Base-by-base conservation (phyloP, 2,888 invertebrate species). In the Sepiola atlantica region DNA sequence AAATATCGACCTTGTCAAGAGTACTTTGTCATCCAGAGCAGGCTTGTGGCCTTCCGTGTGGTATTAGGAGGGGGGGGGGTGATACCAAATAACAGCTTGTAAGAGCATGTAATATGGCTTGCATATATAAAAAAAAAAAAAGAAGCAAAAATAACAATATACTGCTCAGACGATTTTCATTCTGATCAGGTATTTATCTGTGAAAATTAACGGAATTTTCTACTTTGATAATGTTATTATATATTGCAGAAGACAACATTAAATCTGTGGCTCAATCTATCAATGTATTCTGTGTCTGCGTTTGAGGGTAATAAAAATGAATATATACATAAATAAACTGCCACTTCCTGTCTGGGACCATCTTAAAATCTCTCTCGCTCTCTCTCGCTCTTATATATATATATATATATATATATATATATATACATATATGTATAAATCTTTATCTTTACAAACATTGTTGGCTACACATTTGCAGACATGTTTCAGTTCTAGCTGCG, bases 1-100 rank as follows among this genome's bases (percentile, higher is more conserved):
- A 32, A 77, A 77, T 77, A 77, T 77, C 77, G 32, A 77, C 77
- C 77, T 77, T 77, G 77, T 77, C 77, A 77, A 77, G 77, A 77
- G 77, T 77, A 77, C 77, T 77, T 32, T 77, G 77, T 77, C 77
- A 77, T 32, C 12, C n/a, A 32, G n/a, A 77, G 77, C n/a, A 77
- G 77, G n/a, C 77, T 77, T 77, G 77, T 77, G 77, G 77, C 18
- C 77, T 77, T 77, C n/a, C 14, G 77, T 77, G n/a, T 32, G 32
- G n/a, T 32, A 77, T 45, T 45, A 8, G 45, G 45, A 4, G 45
- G 45, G 45, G 16, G 18, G 77, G 32, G 16, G 32, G 16, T n/a
- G 32, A 77, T 77, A 77, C 77, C 77, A 77, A 32, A 32, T 32
- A 77, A 77, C 77, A 77, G 3, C n/a, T 32, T 12, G 77, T 77